Conservation (phyloP, 2,888 invertebrate genomes). For the Leucophora obtusa region DNA sequence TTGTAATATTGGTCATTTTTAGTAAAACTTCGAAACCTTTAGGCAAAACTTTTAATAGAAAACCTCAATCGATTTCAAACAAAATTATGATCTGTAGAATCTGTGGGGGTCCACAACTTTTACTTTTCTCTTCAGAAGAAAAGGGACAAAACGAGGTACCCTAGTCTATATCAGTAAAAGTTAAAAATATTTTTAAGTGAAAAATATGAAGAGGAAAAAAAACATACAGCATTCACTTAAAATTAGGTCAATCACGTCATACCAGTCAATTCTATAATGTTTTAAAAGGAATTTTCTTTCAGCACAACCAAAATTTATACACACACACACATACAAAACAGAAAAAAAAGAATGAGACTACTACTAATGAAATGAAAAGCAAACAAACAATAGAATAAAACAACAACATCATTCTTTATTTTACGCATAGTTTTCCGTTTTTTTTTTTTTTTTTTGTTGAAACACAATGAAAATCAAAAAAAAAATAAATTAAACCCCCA, state of each 20-base stretch:
- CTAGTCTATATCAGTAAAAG: too few species aligned
- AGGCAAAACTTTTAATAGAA: too few species aligned
- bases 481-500: background rate
- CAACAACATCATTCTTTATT: background rate
- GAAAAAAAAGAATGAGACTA: conserved; percentile 18
- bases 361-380: background rate
- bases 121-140: too few species aligned
- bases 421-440: background rate
- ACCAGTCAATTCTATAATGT: conserved; percentile 52
- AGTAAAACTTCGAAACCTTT: too few species aligned
- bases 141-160: too few species aligned
- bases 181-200: too few species aligned
- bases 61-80: too few species aligned
- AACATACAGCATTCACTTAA: conserved; percentile 20
- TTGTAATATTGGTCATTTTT: too few species aligned
- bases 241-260: conserved; percentile 60
- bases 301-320: background rate
- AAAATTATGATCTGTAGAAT: too few species aligned
- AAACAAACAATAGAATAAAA: background rate
- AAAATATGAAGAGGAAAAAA: background rate
- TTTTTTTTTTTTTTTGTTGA: background rate
- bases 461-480: background rate
- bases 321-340: conserved; percentile 6
- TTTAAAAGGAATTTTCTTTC: conserved; percentile 51
- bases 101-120: too few species aligned